These are phyloP conservation scores for Tupaia tana DNA, from an alignment of 2,113 vertebrate species.

Conservation along the genomic window DNA sequence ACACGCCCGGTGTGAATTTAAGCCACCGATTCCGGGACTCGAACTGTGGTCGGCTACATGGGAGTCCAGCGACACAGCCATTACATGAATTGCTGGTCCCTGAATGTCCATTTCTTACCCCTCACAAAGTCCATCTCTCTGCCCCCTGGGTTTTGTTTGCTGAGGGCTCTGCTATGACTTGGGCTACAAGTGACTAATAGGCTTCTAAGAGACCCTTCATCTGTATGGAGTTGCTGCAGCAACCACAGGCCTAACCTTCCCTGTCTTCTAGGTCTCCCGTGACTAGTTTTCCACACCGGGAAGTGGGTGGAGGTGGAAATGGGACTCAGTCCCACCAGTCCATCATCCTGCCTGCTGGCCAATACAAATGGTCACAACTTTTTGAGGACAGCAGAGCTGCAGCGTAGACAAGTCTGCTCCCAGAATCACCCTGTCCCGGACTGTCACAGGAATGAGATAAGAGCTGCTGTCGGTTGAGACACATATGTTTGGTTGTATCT, in stretches of 20 bases:
- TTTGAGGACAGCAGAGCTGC: background rate
- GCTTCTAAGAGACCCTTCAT: background rate
- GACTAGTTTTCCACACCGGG: background rate
- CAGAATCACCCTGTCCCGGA: background rate
- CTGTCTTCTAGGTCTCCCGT: background rate
- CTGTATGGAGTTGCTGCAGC: background rate
- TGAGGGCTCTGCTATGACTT: background rate
- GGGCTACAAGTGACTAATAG: background rate
- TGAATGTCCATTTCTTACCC: background rate
- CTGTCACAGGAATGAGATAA: background rate
- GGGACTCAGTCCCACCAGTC: background rate
- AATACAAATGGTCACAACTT: background rate
- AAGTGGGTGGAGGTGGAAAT: background rate
- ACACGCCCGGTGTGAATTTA: no score
- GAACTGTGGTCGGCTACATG: no score
- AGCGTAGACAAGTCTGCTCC: background rate
- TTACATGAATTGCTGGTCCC: no score
- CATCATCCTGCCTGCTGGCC: background rate
- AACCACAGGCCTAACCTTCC: no score
- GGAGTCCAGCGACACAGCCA: no score
- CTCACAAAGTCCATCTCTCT: background rate
- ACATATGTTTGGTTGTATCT: background rate
- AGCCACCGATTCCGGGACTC: no score
- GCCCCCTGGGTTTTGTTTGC: background rate
- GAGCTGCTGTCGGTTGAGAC: background rate